Conservation (phyloP, 2,888 invertebrate species). For the Rhingia campestris region DNA sequence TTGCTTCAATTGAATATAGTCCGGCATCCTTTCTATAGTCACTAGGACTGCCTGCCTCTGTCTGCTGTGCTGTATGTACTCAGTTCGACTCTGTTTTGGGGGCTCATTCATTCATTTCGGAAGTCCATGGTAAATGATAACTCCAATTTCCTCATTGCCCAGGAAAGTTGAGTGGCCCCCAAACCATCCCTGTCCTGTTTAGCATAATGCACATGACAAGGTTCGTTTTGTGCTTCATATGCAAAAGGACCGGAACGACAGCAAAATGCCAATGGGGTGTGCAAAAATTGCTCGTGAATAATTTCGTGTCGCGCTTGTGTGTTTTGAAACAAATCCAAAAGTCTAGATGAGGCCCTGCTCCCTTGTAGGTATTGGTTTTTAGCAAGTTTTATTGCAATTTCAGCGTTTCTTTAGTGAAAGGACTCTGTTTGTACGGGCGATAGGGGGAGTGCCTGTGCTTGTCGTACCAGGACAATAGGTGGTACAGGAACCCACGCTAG, state of each 20-base stretch:
- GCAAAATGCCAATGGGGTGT: slow-evolving; percentile 62
- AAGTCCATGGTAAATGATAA: slow-evolving; percentile 72
- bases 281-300: slow-evolving; percentile 71
- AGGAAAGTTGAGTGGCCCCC: slow-evolving; percentile 56
- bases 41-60: neutral
- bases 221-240: slow-evolving; percentile 24
- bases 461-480: slow-evolving; percentile 43
- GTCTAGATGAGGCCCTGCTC: slow-evolving; percentile 9
- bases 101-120: slow-evolving; percentile 67
- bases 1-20: slow-evolving; percentile 67
- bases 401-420: slow-evolving; percentile 32
- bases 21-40: slow-evolving; percentile 54
- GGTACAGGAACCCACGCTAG: slow-evolving; percentile 31
- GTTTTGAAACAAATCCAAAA: slow-evolving; percentile 69
- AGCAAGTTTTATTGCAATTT: slow-evolving; percentile 53
- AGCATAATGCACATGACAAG: slow-evolving; percentile 69
- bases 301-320: slow-evolving; percentile 69
- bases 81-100: slow-evolving; percentile 14
- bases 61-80: neutral
- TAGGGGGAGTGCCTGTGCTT: neutral
- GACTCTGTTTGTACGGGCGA: slow-evolving; percentile 5
- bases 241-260: slow-evolving; percentile 10
- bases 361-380: slow-evolving; percentile 11
- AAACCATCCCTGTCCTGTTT: slow-evolving; percentile 61
- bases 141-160: slow-evolving; percentile 71